Conservation (phyloP, 2,888 invertebrate species). For the Hyppa rectilinea region DNA sequence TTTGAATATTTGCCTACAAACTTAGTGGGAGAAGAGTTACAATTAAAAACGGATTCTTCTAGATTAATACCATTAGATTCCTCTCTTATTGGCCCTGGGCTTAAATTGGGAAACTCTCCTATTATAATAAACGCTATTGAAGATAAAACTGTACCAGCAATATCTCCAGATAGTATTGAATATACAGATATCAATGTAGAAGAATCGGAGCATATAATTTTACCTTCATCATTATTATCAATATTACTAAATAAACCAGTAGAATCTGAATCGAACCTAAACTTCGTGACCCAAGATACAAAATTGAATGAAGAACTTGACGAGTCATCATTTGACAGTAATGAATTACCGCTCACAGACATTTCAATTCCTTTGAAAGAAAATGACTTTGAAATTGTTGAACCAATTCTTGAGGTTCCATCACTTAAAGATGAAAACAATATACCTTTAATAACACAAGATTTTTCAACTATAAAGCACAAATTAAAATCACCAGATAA, state of each 20-base stretch:
- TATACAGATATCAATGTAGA: not conserved
- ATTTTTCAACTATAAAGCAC: not conserved
- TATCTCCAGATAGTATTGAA: not conserved
- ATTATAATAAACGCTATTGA: not conserved
- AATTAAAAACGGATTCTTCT: not conserved
- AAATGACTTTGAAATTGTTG: conserved; percentile 4
- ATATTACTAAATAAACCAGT: not conserved
- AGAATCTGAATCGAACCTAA: not conserved
- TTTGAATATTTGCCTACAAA: not conserved
- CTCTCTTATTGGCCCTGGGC: conserved; percentile 8
- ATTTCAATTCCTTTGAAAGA: not conserved
- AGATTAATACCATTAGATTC: conserved; percentile 10
- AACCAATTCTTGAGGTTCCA: not conserved
- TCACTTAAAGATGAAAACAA: not conserved
- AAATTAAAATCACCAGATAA: not conserved
- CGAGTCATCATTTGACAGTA: not conserved
- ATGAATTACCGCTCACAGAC: not conserved
- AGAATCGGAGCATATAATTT: conserved; percentile 1
- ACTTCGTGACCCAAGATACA: not conserved
- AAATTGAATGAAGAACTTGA: conserved; percentile 10
- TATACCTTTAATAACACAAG: not conserved
- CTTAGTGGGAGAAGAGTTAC: not conserved
- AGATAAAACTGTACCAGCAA: not conserved
- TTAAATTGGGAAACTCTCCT: not conserved
- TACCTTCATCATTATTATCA: conserved; percentile 24